phyloP scores from a whole-genome alignment of 2,888 invertebrate species.

The Chrysomela aeneicollis region DNA sequence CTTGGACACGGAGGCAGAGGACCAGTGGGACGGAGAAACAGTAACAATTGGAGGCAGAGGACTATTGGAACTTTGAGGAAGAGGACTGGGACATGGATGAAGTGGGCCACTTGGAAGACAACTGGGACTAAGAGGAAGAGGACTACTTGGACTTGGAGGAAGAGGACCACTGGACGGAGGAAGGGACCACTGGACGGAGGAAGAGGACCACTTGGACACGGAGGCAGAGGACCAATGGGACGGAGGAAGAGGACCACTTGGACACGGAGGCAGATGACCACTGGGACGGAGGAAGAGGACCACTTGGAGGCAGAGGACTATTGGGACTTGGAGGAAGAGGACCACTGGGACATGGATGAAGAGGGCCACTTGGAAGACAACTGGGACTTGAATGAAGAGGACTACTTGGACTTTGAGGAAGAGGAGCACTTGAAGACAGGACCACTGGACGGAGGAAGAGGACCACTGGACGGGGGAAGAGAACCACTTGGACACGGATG shows the following conservation, averaged over 20 bases:
- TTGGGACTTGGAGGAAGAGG: conserved; percentile 2
- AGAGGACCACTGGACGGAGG: not conserved
- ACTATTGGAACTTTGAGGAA: not conserved
- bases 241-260: not conserved
- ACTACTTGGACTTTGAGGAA: not conserved
- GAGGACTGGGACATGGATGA: not conserved
- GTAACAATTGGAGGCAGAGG: not conserved
- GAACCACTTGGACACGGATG: not conserved
- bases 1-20: not conserved
- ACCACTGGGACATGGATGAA: not conserved
- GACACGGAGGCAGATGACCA: not conserved
- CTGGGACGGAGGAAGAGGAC: not conserved
- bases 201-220: conserved; percentile 7
- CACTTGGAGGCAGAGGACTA: not conserved
- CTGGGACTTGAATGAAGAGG: not conserved
- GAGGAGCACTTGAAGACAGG: not conserved
- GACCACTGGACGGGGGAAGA: not conserved
- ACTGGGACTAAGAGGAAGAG: not conserved
- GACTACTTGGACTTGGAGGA: not conserved
- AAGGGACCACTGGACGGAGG: not conserved
- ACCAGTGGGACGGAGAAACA: not conserved
- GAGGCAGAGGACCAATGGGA: not conserved
- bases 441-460: not conserved
- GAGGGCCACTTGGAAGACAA: not conserved
- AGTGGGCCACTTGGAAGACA: not conserved